phyloP scores from a whole-genome alignment of 2,113 vertebrate species.

The Istiophorus platypterus region DNA sequence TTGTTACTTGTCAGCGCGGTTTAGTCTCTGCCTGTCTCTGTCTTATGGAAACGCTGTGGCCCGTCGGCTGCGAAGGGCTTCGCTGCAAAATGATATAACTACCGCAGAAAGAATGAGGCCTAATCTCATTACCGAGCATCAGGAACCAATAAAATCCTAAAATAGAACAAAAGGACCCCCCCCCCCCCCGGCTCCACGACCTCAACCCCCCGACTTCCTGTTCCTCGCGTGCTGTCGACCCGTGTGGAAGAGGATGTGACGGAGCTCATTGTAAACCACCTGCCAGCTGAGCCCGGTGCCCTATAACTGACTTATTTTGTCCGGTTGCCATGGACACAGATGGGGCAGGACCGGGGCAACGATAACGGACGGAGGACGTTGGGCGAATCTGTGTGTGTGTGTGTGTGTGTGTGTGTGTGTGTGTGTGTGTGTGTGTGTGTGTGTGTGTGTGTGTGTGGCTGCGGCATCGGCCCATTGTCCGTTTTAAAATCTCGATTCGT shows the following conservation, averaged over 20 bases:
- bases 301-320: slow-evolving; percentile 65
- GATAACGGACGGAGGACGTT: slow-evolving; percentile 37
- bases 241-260: slow-evolving; percentile 46
- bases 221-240: slow-evolving; percentile 2
- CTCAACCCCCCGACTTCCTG: slow-evolving; percentile 22
- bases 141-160: background rate
- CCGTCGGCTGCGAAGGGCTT: background rate
- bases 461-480: too few species aligned
- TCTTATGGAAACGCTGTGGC: background rate
- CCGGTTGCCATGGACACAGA: slow-evolving; percentile 67
- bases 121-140: background rate
- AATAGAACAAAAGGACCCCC: slow-evolving; percentile 5
- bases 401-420: too few species aligned
- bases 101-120: background rate
- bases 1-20: background rate
- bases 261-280: slow-evolving; percentile 51
- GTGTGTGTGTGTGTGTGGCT: too few species aligned
- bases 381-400: slow-evolving; percentile 34
- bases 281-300: slow-evolving; percentile 63
- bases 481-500: too few species aligned
- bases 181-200: background rate
- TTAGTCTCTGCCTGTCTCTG: background rate
- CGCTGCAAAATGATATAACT: background rate
- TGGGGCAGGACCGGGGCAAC: slow-evolving; percentile 20
- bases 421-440: too few species aligned